Conservation (phyloP, 2,888 invertebrate species). For the Tipula vernalis region DNA sequence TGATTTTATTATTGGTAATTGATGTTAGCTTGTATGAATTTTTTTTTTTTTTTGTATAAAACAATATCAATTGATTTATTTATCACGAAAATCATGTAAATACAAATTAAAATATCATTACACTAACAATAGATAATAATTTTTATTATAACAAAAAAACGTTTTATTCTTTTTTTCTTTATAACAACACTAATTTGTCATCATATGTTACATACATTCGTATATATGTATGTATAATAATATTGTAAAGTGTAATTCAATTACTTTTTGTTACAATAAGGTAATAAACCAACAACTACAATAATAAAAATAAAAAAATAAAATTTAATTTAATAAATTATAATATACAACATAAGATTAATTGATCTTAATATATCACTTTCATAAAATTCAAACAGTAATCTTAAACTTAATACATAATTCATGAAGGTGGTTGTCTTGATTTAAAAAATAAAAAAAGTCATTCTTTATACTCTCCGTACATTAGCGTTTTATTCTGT, state of each 20-base stretch:
- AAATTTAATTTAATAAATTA: background rate
- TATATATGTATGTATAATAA: background rate
- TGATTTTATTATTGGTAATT: background rate
- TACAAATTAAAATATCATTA: conserved; percentile 1
- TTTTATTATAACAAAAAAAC: background rate
- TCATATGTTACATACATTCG: background rate
- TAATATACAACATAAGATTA: background rate
- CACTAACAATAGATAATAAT: background rate
- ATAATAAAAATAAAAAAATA: background rate
- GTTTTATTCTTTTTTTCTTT: background rate
- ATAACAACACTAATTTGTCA: background rate
- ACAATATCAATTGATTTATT: background rate
- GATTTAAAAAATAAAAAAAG: background rate
- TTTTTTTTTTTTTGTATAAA: background rate
- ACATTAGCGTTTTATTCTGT: background rate
- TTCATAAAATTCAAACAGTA: conserved; percentile 4
- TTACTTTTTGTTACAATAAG: background rate
- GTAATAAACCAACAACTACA: background rate
- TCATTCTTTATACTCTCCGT: background rate
- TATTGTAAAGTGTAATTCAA: background rate
- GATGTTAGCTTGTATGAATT: background rate
- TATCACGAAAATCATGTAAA: background rate
- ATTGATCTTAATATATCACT: background rate
- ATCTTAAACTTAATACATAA: background rate
- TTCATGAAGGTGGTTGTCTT: background rate